Evolutionary conservation across 1,140 invertebrate genomes (phyloP).

Genomic region (Anastatus disparis): DNA sequence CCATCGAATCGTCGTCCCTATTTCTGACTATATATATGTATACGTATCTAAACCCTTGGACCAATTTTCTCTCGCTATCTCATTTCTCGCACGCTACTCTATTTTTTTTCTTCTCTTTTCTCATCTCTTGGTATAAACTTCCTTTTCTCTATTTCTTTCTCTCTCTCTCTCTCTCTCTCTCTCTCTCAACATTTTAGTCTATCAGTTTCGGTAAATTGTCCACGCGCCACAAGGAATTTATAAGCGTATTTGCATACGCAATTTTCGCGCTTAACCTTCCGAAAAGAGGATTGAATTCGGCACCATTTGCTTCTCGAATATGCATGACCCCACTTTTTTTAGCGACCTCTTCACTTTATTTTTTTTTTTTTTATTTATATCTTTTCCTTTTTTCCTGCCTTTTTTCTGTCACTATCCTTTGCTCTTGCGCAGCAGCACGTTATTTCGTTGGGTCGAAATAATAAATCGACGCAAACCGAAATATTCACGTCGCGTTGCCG

Average conservation of each 20-base stretch:
- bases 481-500: slow-evolving; percentile 12
- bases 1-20: neutral
- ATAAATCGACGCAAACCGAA: slow-evolving; percentile 6
- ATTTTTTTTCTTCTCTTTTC: neutral
- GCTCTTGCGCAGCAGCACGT: neutral
- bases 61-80: slow-evolving; percentile 21
- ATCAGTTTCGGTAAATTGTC: slow-evolving; percentile 26
- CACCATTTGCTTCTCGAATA: neutral
- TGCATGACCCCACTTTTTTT: too few relatives aligned
- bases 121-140: too few relatives aligned
- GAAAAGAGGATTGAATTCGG: slow-evolving; percentile 41
- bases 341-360: too few relatives aligned
- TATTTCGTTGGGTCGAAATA: slow-evolving; percentile 13
- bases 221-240: slow-evolving; percentile 12
- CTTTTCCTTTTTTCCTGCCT: neutral
- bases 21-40: too few relatives aligned
- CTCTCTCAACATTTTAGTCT: neutral
- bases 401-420: too few relatives aligned
- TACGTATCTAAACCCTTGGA: neutral
- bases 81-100: slow-evolving; percentile 4
- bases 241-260: slow-evolving; percentile 41
- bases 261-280: slow-evolving; percentile 44
- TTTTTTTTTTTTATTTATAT: too few relatives aligned
- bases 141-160: neutral
- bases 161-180: neutral